Conservation (phyloP, 2,797 vertebrate species). For the Brachyalestes nurse region DNA sequence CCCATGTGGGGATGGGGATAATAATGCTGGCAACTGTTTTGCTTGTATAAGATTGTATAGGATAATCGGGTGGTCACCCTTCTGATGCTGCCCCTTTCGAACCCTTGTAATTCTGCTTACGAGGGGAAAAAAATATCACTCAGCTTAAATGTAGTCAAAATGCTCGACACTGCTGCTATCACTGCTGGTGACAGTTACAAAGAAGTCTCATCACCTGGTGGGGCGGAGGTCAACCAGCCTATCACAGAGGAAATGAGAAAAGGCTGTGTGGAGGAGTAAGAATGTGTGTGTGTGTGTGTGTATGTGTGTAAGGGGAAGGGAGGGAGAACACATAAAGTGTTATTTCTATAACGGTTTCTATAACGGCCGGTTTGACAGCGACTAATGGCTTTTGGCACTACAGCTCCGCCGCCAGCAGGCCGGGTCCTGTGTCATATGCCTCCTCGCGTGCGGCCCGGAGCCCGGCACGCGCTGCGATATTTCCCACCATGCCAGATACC, state of each 20-base stretch:
- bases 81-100: neutral
- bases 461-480: constrained; percentile 58
- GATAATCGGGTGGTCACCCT: neutral
- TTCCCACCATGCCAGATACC: constrained; percentile 51
- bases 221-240: constrained; percentile 66
- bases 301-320: neutral
- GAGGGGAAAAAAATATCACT: constrained; percentile 18
- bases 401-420: constrained; percentile 39
- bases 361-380: constrained; percentile 43
- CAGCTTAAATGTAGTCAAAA: constrained; percentile 31
- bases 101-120: neutral
- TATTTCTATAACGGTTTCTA: constrained; percentile 19
- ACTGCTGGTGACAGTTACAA: constrained; percentile 54
- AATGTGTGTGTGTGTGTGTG: neutral
- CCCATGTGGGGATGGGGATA: too few species aligned
- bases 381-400: constrained; percentile 49
- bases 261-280: neutral
- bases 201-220: constrained; percentile 55
- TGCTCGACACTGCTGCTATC: constrained; percentile 39
- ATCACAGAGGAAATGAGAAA: constrained; percentile 60
- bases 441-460: constrained; percentile 24
- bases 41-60: too few species aligned
- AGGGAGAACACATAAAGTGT: constrained; percentile 10
- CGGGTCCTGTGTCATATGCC: constrained; percentile 45
- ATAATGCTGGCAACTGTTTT: too few species aligned